Conservation (phyloP, 2,797 vertebrate species). For the Rachycentron canadum region DNA sequence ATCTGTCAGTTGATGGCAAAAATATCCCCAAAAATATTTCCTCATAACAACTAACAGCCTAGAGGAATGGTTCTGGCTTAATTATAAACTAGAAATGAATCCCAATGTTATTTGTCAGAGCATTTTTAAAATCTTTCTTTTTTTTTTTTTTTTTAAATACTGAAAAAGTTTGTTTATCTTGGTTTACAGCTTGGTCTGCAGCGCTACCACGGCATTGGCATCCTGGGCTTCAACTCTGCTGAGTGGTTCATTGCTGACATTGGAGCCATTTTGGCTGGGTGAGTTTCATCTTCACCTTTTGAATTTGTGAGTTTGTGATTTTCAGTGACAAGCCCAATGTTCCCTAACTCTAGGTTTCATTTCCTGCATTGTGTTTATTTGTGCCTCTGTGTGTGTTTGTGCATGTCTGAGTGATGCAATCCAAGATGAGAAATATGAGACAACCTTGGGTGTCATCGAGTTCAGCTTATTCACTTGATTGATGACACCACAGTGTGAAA, state of each 20-base stretch:
- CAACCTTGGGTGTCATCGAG: not conserved
- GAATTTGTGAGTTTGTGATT: not conserved
- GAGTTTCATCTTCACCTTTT: conserved; percentile 62
- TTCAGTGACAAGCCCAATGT: not conserved
- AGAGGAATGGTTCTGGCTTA: not conserved
- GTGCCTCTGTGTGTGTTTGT: not conserved
- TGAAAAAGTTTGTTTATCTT: conserved; percentile 31
- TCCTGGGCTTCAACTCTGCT: conserved; percentile 93
- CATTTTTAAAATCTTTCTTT: not conserved
- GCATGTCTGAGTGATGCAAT: not conserved
- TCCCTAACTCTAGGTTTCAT: not conserved
- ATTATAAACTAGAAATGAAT: not conserved
- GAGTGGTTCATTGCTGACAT: conserved; percentile 95
- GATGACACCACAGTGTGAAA: not conserved
- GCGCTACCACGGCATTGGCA: conserved; percentile 92
- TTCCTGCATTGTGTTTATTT: not conserved
- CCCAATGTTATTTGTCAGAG: too few relatives aligned
- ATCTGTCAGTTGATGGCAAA: not conserved
- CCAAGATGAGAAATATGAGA: not conserved
- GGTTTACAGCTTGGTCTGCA: conserved; percentile 91
- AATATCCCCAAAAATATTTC: not conserved
- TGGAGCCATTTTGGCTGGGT: conserved; percentile 94
- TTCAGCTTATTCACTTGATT: not conserved
- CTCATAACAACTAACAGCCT: not conserved
- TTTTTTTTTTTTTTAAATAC: not conserved